Evolutionary conservation across 2,113 vertebrate genomes (phyloP).

Genomic region (Eulemur rufifrons): DNA sequence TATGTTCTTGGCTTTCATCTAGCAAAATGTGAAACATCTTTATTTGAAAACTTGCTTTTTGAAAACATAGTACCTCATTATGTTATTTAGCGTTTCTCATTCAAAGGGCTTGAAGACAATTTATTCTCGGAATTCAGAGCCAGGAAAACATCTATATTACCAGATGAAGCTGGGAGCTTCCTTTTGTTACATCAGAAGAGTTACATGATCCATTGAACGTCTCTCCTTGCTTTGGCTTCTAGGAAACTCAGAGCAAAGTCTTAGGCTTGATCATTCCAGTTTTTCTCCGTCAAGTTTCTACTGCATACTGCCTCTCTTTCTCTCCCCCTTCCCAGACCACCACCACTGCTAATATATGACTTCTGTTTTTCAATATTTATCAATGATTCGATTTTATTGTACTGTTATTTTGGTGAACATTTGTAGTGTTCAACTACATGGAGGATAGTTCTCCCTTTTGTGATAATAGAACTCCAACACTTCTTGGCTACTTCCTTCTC

Average conservation of each 20-base stretch:
- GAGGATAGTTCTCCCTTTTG: not conserved
- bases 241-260: not conserved
- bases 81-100: not conserved
- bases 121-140: not conserved
- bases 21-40: not conserved
- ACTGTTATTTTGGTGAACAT: not conserved
- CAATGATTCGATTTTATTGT: not conserved
- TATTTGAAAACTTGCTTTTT: not conserved
- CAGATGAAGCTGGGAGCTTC: not conserved
- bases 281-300: not conserved
- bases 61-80: not conserved
- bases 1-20: not conserved
- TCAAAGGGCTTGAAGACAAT: not conserved
- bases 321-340: not conserved
- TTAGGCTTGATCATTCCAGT: not conserved
- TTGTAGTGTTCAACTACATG: not conserved
- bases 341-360: not conserved
- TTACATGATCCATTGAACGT: not conserved
- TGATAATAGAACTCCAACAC: not conserved
- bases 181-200: not conserved
- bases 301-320: not conserved
- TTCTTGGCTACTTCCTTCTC: not conserved
- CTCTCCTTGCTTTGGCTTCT: not conserved
- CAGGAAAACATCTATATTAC: not conserved
- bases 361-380: not conserved